Conservation (phyloP, 2,888 invertebrate species). For the Lampropteryx suffumata region DNA sequence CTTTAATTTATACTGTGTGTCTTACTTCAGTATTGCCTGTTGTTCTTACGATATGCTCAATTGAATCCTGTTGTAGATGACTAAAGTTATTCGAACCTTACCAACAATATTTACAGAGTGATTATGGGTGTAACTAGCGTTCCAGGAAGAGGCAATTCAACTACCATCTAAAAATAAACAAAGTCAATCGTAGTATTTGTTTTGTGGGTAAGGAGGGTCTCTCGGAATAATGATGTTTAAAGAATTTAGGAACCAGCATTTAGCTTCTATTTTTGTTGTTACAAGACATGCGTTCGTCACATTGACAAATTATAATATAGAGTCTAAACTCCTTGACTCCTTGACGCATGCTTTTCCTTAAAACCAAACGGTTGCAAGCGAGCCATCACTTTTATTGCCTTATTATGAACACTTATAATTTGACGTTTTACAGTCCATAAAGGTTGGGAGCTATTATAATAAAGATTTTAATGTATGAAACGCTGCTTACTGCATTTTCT, state of each 20-base stretch:
- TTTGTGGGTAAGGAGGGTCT: conserved; percentile 64
- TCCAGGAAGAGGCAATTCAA: conserved; percentile 73
- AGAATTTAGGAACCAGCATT: conserved; percentile 58
- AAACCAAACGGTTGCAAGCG: conserved; percentile 28
- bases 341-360: conserved; percentile 23
- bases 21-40: conserved; percentile 14
- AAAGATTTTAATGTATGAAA: conserved; percentile 32
- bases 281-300: conserved; percentile 41
- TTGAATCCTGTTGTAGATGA: conserved; percentile 25
- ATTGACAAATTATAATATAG: conserved; percentile 30
- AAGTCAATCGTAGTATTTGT: conserved; percentile 70
- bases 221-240: conserved; percentile 68
- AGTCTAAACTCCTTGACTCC: neutral
- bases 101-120: conserved; percentile 61
- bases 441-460: conserved; percentile 42
- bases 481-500: conserved; percentile 24
- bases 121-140: conserved; percentile 68
- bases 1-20: conserved; percentile 15
- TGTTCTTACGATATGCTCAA: conserved; percentile 19
- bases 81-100: conserved; percentile 37
- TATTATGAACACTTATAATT: conserved; percentile 44
- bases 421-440: conserved; percentile 43
- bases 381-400: conserved; percentile 39
- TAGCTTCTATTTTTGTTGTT: conserved; percentile 43
- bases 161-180: conserved; percentile 74